These are phyloP conservation scores for Ceratosolen solmsi DNA, from an alignment of 1,140 invertebrate genomes.

Conservation along the genomic window DNA sequence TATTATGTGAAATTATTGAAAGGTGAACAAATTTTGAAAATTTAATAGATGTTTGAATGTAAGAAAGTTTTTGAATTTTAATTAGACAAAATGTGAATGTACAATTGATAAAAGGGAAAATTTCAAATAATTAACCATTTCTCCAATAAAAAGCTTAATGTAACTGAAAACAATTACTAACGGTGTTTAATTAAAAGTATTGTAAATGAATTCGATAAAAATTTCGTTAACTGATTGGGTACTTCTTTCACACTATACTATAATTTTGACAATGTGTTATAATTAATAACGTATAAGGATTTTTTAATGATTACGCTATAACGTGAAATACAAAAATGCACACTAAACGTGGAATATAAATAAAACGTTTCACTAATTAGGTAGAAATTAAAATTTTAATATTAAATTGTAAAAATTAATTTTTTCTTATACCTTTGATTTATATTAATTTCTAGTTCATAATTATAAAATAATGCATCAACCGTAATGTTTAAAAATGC, in stretches of 20 bases:
- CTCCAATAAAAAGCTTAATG: neutral
- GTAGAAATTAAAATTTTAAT: neutral
- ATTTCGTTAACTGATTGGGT: too few relatives aligned
- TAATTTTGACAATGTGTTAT: too few relatives aligned
- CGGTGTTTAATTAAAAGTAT: too few relatives aligned
- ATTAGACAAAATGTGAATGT: constrained; percentile 8
- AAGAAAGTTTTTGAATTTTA: neutral
- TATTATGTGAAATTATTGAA: constrained; percentile 30
- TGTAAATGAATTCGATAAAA: too few relatives aligned
- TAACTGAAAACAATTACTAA: too few relatives aligned
- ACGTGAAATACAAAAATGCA: too few relatives aligned
- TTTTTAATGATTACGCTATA: too few relatives aligned
- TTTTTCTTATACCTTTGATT: neutral
- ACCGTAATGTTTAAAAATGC: constrained; percentile 4
- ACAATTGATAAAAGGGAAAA: neutral
- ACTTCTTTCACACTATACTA: too few relatives aligned
- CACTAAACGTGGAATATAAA: too few relatives aligned
- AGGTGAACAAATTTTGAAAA: neutral
- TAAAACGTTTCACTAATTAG: too few relatives aligned
- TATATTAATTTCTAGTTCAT: neutral
- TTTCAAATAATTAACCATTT: neutral
- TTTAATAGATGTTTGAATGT: too few relatives aligned
- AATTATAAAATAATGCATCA: neutral
- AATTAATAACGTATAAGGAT: too few relatives aligned
- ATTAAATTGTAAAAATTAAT: neutral